Conservation (phyloP, 1,140 invertebrate genomes). For the Drosophila pachea region DNA sequence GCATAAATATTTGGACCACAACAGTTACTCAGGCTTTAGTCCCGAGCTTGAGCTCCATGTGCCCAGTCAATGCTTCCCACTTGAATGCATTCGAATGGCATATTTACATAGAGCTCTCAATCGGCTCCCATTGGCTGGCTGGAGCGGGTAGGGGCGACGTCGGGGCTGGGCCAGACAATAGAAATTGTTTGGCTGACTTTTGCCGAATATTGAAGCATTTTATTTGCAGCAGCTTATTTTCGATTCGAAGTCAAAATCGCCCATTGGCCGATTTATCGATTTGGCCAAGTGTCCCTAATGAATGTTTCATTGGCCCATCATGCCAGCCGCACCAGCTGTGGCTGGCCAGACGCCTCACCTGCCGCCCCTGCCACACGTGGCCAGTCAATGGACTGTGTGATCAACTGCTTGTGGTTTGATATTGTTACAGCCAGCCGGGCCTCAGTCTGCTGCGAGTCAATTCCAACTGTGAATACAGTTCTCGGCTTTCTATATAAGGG, state of each 20-base stretch:
- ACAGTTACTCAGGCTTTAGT: no score
- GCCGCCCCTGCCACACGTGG: constrained; percentile 25
- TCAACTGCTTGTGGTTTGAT: constrained; percentile 11
- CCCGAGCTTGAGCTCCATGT: constrained; percentile 23
- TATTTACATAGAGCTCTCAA: constrained; percentile 29
- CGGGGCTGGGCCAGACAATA: neutral
- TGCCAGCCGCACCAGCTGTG: constrained; percentile 11
- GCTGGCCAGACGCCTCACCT: constrained; percentile 3
- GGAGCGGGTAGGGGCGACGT: no score
- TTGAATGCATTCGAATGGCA: constrained; percentile 35
- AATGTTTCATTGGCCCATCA: constrained; percentile 42
- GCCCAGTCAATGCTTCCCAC: constrained; percentile 33
- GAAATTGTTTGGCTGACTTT: constrained; percentile 10
- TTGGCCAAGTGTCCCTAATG: constrained; percentile 32
- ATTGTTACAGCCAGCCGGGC: neutral
- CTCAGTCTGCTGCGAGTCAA: no score
- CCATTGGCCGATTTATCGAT: constrained; percentile 43
- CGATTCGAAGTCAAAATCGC: constrained; percentile 13
- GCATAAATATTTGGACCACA: no score
- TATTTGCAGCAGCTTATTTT: constrained; percentile 17
- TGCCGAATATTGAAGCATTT: constrained; percentile 28
- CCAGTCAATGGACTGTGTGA: constrained; percentile 3
- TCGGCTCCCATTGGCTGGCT: neutral
- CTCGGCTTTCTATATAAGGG: neutral
- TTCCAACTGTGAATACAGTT: neutral